Percentiles rank a stretch among this genome's conserved stretches.
phyloP scores from a whole-genome alignment of 2,113 vertebrate genomes.

The Sigmodon hispidus region DNA sequence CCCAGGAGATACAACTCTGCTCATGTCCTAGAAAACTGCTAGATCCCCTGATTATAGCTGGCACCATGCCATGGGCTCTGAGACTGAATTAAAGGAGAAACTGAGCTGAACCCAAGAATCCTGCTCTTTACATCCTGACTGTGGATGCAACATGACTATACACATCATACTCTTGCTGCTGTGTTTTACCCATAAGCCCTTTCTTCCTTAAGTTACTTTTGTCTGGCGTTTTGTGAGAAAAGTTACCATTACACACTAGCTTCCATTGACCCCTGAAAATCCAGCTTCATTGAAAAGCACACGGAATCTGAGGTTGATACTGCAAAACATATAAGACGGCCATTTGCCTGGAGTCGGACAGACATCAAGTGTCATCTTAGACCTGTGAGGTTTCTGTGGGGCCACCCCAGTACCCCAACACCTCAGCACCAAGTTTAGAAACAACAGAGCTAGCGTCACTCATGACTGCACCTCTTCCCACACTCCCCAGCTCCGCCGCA shows the following conservation, averaged over 20 bases:
- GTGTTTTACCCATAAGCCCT: neutral
- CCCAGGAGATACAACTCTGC: neutral
- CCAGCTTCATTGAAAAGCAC: neutral
- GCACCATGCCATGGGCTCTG: neutral
- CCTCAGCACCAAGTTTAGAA: rapidly evolving
- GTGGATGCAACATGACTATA: neutral
- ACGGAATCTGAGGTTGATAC: neutral
- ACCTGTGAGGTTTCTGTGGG: neutral
- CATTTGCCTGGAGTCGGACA: neutral
- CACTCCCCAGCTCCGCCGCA: neutral
- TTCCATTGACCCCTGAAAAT: neutral
- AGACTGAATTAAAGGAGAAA: neutral
- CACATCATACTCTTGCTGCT: neutral
- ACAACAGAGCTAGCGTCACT: neutral
- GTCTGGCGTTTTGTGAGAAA: neutral
- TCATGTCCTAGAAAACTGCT: neutral
- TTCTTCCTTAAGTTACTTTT: neutral
- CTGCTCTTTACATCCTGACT: neutral
- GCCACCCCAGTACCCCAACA: neutral
- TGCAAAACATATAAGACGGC: neutral
- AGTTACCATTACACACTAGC: neutral
- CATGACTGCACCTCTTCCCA: neutral
- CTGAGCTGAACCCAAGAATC: neutral
- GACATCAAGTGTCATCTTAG: neutral
- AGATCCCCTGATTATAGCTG: neutral